Percentiles rank a stretch among this genome's conserved stretches.
Conservation (phyloP, 2,888 invertebrate species). For the Boloria selene region DNA sequence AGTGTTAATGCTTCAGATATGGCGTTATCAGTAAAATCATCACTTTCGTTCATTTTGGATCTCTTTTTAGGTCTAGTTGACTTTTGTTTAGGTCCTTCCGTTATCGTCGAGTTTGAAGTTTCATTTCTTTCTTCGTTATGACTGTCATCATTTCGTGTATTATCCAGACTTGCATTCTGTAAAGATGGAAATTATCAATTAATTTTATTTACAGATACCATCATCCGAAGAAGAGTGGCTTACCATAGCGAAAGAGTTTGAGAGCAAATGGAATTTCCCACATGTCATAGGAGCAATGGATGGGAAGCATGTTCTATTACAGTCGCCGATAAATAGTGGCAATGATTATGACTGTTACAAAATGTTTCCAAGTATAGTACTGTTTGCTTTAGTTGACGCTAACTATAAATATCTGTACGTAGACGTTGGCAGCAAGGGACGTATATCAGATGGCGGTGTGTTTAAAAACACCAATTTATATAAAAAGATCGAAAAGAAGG, state of each 20-base stretch:
- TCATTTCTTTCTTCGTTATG: constrained; percentile 32
- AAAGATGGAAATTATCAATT: constrained; percentile 31
- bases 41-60: constrained; percentile 33
- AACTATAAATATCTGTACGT: constrained; percentile 41
- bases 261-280: constrained; percentile 36
- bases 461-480: constrained; percentile 42
- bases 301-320: constrained; percentile 38
- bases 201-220: constrained; percentile 38
- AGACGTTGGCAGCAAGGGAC: constrained; percentile 40
- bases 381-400: constrained; percentile 40
- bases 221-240: constrained; percentile 36
- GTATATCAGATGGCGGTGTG: constrained; percentile 39
- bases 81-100: constrained; percentile 26
- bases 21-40: constrained; percentile 36
- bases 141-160: constrained; percentile 34
- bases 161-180: too few species aligned
- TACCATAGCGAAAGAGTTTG: constrained; percentile 28
- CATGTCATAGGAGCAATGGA: constrained; percentile 39
- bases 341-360: constrained; percentile 37
- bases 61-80: constrained; percentile 33
- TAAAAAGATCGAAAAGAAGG: constrained; percentile 36
- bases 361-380: constrained; percentile 39
- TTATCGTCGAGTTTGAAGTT: constrained; percentile 32
- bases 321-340: constrained; percentile 35
- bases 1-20: constrained; percentile 39